Evolutionary conservation across 2,797 vertebrate genomes (phyloP), one percentile per base, ranked within the genome.

Genomic region (Enteromius trimaculatus): DNA sequence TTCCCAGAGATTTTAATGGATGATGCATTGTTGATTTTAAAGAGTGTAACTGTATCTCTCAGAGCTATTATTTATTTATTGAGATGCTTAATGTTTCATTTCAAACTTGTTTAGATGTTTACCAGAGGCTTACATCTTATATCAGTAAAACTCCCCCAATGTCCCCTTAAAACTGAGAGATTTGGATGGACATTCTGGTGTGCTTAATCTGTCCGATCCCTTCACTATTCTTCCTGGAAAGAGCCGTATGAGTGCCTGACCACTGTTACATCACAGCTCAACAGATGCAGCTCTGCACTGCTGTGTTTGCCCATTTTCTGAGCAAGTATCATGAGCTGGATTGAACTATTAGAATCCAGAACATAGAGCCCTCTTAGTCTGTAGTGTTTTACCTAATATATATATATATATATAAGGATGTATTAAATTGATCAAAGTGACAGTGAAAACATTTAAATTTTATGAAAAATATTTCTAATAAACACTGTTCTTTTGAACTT

Each of bases 181-280:
- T 83, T 83, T 78, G 29, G 66, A 64, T 78, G 39, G 17, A 64
- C 16, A 26, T 83, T 79, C 65, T 70, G 29, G 6, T 70, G 42
- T 83, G 74, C 64, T 44, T 83, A 77, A 78, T 78, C 75, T 83
- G 66, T 83, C 29, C 42, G 0, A 78, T 71, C 75, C 62, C 29
- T 71, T 70, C 53, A 44, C 49, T 62, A 9, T 68, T 70, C 74
- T 83, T 83, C 75, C 75, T 78, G 82, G 82, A 78, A 78, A 83
- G 66, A 83, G 65, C 65, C 11, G 16, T 34, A 34, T 62, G 65
- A 70, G 39, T 76, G 62, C 58, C 47, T 55, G 72, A 82, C 31
- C 60, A n/a, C 72, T n/a, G 62, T 83, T 78, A 83, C 65, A 78
- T 83, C 82, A 83, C 82, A 47, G 75, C 66, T 71, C 37, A 78